phyloP scores from a whole-genome alignment of 2,797 vertebrate species.

The Paedocypris micromegethes region DNA sequence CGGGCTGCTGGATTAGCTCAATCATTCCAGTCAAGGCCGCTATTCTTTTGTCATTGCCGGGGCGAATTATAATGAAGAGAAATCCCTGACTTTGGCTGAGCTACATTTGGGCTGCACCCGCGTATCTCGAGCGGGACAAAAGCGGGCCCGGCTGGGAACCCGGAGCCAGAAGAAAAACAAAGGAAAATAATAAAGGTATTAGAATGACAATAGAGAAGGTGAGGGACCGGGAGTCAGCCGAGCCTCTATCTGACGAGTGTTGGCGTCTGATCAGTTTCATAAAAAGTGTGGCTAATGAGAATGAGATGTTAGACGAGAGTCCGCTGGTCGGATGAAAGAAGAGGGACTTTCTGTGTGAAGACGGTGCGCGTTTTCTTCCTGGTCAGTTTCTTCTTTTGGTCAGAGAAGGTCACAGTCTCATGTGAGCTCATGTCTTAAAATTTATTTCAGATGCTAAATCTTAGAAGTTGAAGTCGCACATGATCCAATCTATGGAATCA shows the following conservation, averaged over 20 bases:
- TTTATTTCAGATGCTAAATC: too few species aligned
- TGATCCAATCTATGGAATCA: too few species aligned
- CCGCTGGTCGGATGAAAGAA: conserved; percentile 1
- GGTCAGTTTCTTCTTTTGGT: too few species aligned
- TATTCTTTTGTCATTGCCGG: conserved; percentile 89
- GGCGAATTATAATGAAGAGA: conserved; percentile 63
- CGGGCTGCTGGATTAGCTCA: conserved; percentile 93
- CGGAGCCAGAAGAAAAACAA: conserved; percentile 66
- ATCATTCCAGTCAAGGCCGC: conserved; percentile 97
- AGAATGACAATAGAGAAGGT: conserved; percentile 75
- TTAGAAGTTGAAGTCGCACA: too few species aligned
- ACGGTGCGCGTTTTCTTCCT: too few species aligned
- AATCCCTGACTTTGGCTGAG: conserved; percentile 84
- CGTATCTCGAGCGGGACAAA: conserved; percentile 94
- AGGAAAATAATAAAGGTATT: conserved; percentile 94
- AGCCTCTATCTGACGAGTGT: conserved; percentile 46
- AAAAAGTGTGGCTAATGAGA: conserved; percentile 35
- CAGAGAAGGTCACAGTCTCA: too few species aligned
- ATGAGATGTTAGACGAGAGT: conserved; percentile 27
- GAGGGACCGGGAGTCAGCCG: conserved; percentile 61
- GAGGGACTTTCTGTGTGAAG: not conserved
- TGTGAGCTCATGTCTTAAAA: too few species aligned
- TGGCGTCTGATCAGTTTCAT: conserved; percentile 56
- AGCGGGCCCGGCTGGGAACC: conserved; percentile 74
- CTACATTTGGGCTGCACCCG: conserved; percentile 78